Evolutionary conservation across 2,888 invertebrate genomes (phyloP), one percentile per base, ranked within the genome.

Genomic region (Trichogramma dendrolimi): DNA sequence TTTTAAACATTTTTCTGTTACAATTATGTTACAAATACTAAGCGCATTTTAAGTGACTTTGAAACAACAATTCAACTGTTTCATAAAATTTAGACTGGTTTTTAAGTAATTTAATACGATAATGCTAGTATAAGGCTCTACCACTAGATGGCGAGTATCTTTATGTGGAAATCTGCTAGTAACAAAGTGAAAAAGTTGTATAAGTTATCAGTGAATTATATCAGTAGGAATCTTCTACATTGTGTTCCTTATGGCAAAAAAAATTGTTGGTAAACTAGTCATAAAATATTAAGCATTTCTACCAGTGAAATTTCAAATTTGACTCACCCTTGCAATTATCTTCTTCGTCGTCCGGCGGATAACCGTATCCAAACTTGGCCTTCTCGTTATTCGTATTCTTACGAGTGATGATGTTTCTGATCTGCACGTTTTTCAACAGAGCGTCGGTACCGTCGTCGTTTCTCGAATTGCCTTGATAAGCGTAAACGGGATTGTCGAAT

Each of bases 401-500:
- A 47, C 67, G 71, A 6, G 72, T 73, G 4, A 78, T 69, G 66
- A 77, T 74, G 64, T 78, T 80, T 54, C 73, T 78, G 56, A 79
- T 78, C 56, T 77, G 72, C 62, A 77, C 73, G 67, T 83, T 82
- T 66, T 83, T 82, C 48, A 82, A 70, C 58, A 80, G 71, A 6
- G 79, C 77, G 27, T 77, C 76, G 4, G 79, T 79, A 46, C 79
- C 80, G 59, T 79, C 80, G 53, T 80, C 81, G 8, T 72, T 64
- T 54, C 72, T 72, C 0, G 71, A 69, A 5, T 75, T 72, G 40
- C 72, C 73, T 77, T 90, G 87, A 81, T 86, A 90, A 8, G 91
- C 89, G 79, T 94, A 94, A 4, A 92, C 92, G 0, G 94, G 94
- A 82, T 94, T 94, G 81, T 94, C 94, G 79, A 94, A 94, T 79